Base-by-base conservation (phyloP, 2,113 vertebrate genomes). In the Sorex araneus region DNA sequence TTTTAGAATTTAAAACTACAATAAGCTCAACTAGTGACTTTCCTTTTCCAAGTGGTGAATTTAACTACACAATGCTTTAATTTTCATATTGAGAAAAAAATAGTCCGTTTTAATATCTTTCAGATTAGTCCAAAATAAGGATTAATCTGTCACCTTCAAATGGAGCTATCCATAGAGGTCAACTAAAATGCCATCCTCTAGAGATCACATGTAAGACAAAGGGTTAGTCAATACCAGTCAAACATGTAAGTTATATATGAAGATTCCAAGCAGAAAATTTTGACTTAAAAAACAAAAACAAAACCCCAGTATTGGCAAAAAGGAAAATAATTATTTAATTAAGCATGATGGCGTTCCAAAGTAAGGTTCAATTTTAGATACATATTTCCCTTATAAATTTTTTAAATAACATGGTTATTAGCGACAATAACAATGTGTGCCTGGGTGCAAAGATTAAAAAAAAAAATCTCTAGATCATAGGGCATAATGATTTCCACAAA, bases 401-500 rank as follows among this genome's bases (percentile, higher is more conserved):
- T 70, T 84, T 54, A 92, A 91, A 85, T 67, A 92, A 78, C 54
- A 15, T 67, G 40, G 86, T 86, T 86, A 87, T 87, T 80, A 94
- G 69, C 60, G 92, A 70, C 73, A 66, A 76, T 84, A 57, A 95
- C 93, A 87, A 96, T 32, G 21, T 43, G 86, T 90, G 57, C 9
- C 32, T 85, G 45, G 16, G 23, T 40, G n/a, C 36, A 90, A 89
- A 78, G 32, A 50, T 86, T 78, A 76, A 63, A 50, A 10, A 50
- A 10, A 83, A 90, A 92, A 80, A 50, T 77, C 91, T 64, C 57
- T 83, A 94, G 80, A 18, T 91, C 84, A 69, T 32, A n/a, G 30
- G 66, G 70, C 43, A 79, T 92, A 84, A 95, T 87, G 83, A 91
- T 94, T 94, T 92, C 84, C 90, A 93, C 47, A 54, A 88, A 18